phyloP scores from a whole-genome alignment of 2,113 vertebrate species.

The Hucho hucho region DNA sequence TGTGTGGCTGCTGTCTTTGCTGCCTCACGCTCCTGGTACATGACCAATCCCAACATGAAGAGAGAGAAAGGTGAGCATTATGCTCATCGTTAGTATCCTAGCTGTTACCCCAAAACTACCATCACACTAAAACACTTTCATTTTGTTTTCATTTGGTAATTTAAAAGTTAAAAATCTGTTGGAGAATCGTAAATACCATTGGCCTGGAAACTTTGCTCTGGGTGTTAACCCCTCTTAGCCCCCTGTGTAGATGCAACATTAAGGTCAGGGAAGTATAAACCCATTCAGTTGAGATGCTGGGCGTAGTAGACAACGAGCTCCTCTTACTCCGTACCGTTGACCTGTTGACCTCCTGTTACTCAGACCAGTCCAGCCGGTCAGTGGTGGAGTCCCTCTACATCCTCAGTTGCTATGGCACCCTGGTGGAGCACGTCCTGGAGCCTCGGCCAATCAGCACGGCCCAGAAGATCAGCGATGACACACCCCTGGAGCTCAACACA shows the following conservation, averaged over 20 bases:
- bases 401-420: constrained; percentile 91
- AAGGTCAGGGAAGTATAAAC: background rate
- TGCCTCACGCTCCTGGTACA: constrained; percentile 93
- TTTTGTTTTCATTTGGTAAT: background rate
- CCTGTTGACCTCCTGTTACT: constrained; percentile 14
- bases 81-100: too few relatives aligned
- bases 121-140: too few relatives aligned
- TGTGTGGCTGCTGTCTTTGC: constrained; percentile 92
- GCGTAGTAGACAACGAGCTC: background rate
- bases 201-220: too few relatives aligned
- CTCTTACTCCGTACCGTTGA: background rate
- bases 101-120: too few relatives aligned
- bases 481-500: constrained; percentile 89
- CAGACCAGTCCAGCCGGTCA: constrained; percentile 93
- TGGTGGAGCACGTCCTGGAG: constrained; percentile 94
- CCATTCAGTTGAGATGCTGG: too few relatives aligned
- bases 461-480: constrained; percentile 94
- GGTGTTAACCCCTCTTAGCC: background rate
- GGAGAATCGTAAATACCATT: too few relatives aligned
- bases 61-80: constrained; percentile 88
- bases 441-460: constrained; percentile 90
- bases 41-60: constrained; percentile 91
- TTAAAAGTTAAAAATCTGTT: background rate
- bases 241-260: background rate
- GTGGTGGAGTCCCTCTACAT: constrained; percentile 93